Evolutionary conservation across 2,888 invertebrate species (phyloP), one percentile per base, ranked within the genome.

Genomic region (Alsophila aescularia): DNA sequence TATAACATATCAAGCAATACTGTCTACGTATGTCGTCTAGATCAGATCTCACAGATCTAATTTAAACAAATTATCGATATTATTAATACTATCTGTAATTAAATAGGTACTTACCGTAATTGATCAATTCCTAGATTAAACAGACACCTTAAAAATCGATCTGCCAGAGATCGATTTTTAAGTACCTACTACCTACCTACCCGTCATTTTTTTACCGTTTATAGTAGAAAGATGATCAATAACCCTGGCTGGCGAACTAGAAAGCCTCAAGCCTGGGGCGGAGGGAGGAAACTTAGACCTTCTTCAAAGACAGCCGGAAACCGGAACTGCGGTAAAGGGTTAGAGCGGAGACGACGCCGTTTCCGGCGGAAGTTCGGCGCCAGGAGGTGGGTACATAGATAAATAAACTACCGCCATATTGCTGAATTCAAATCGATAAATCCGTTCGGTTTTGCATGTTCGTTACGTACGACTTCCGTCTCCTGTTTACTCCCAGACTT

Each of bases 241-340:
- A 24, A 24, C 47, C 42, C 40, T 41, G 35, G 18, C 31, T 72
- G 73, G 64, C 77, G 72, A 76, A 72, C 72, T 74, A 75, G 69
- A 77, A 81, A 77, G 70, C 75, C 77, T 79, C 62, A 65, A 62
- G 64, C 66, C 77, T 67, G 69, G 67, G 65, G 70, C 62, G 65
- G 72, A 73, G 45, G 40, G 65, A 82, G 85, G 83, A 83, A 89
- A 85, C 82, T 82, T 77, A 67, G 77, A 69, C 66, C 64, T 82
- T 80, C 78, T 81, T 88, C 86, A 90, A 88, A 88, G 83, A 78
- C 82, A 75, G 71, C 75, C 87, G 90, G 89, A 89, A 90, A 86
- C 89, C 88, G 90, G 90, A 90, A 88, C 83, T 80, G 79, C 80
- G 87, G 90, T 82, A 90, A n/a, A 90, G 90, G 90, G 90, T 90